A percentile compares a stretch with the other conserved stretches of the same genome.
phyloP scores from a whole-genome alignment of 2,797 vertebrate species.

The Melanogrammus aeglefinus region DNA sequence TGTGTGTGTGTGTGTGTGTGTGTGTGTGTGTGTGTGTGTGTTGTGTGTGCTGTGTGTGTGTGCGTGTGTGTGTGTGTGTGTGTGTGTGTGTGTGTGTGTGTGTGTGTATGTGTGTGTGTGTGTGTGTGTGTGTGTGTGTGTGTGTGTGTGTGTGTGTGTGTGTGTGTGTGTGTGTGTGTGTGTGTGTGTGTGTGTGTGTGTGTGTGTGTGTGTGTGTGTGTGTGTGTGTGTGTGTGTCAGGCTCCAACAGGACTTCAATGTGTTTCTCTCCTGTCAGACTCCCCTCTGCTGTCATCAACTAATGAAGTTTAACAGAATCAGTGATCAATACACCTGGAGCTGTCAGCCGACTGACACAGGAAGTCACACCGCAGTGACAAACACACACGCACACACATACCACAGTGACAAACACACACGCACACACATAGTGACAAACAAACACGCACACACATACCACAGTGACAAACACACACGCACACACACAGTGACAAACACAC shows the following conservation, averaged over 20 bases:
- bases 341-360: neutral
- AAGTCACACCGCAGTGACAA: neutral
- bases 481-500: too few relatives aligned
- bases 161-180: slow-evolving; percentile 38
- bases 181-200: slow-evolving; percentile 54
- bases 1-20: slow-evolving; percentile 53
- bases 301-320: slow-evolving; percentile 33
- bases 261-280: neutral
- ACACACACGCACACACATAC: neutral
- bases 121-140: slow-evolving; percentile 9
- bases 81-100: slow-evolving; percentile 51
- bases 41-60: slow-evolving; percentile 9
- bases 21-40: slow-evolving; percentile 35
- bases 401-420: neutral
- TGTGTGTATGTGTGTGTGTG: slow-evolving; percentile 51
- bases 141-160: slow-evolving; percentile 41
- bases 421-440: neutral
- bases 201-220: slow-evolving; percentile 39
- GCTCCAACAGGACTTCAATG: neutral
- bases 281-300: slow-evolving; percentile 20
- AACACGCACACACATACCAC: neutral
- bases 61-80: slow-evolving; percentile 20
- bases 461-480: too few relatives aligned
- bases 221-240: slow-evolving; percentile 4
- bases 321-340: slow-evolving; percentile 43